phyloP scores from a whole-genome alignment of 2,113 vertebrate genomes.

The Athene noctua region DNA sequence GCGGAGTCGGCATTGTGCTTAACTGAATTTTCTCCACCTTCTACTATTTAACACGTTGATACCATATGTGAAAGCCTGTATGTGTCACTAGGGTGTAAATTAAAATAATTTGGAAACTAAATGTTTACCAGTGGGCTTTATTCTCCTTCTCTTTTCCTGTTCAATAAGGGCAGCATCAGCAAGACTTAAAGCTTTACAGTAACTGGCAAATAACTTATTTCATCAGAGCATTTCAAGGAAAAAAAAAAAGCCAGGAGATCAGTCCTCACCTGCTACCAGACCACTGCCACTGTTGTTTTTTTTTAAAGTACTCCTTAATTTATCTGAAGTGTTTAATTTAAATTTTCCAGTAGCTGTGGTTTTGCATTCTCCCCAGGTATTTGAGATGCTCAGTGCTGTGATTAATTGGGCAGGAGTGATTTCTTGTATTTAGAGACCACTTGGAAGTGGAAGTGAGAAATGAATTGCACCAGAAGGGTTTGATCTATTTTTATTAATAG shows the following conservation, averaged over 20 bases:
- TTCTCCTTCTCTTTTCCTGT: background rate
- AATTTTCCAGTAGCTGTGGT: background rate
- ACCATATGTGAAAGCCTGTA: background rate
- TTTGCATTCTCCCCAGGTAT: constrained; percentile 48
- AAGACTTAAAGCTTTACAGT: background rate
- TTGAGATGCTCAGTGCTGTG: background rate
- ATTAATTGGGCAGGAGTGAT: constrained; percentile 36
- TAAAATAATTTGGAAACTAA: background rate
- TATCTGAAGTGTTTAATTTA: constrained; percentile 1
- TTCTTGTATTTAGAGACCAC: constrained; percentile 41
- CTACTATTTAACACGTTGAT: background rate
- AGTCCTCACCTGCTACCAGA: background rate
- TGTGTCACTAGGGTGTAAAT: background rate
- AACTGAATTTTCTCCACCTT: too few relatives aligned
- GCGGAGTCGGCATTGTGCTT: background rate
- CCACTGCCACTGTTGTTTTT: background rate
- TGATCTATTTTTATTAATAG: constrained; percentile 28
- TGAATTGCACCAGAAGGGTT: constrained; percentile 28
- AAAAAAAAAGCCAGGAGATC: background rate
- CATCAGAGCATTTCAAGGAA: background rate
- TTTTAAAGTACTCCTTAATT: background rate
- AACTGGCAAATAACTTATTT: background rate
- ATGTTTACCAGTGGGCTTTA: background rate
- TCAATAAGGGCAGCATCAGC: background rate
- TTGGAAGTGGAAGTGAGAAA: constrained; percentile 51